Evolutionary conservation across 2,113 vertebrate genomes (phyloP).

Genomic region (Pholis gunnellus): DNA sequence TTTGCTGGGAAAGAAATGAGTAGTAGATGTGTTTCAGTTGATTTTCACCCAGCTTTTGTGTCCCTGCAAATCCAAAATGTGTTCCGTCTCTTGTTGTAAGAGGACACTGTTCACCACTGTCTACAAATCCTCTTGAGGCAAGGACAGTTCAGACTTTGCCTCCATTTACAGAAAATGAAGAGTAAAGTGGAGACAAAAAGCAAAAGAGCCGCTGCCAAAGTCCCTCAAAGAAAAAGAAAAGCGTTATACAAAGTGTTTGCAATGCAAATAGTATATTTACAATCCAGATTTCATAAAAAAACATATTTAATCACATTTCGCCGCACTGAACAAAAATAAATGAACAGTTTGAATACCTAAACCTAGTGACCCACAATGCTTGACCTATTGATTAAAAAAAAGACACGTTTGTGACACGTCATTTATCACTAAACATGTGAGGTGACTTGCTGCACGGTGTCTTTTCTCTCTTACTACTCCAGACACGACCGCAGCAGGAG

Average conservation of each 20-base stretch:
- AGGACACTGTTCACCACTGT: background rate
- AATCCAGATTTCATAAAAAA: background rate
- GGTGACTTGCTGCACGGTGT: background rate
- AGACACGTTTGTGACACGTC: background rate
- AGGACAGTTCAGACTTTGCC: conserved; percentile 14
- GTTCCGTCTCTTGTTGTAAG: background rate
- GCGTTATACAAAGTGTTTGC: background rate
- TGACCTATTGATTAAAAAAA: background rate
- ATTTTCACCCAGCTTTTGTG: background rate
- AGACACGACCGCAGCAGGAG: background rate
- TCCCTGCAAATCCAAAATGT: background rate
- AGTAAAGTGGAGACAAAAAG: conserved; percentile 1
- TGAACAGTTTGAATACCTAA: background rate
- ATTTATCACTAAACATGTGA: background rate
- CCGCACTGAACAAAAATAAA: background rate
- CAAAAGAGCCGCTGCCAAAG: background rate
- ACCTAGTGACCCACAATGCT: background rate
- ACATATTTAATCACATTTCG: background rate
- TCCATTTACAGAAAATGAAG: conserved; percentile 5
- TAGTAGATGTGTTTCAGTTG: background rate
- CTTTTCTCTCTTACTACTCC: conserved; percentile 24
- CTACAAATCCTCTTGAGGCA: conserved; percentile 29
- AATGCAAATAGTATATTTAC: conserved; percentile 1
- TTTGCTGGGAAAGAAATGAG: background rate
- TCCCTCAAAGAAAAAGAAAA: conserved; percentile 10